Percentiles rank a stretch among this genome's conserved stretches.
Evolutionary conservation across 2,797 vertebrate species (phyloP).

Genomic region (Brachymystax lenok): DNA sequence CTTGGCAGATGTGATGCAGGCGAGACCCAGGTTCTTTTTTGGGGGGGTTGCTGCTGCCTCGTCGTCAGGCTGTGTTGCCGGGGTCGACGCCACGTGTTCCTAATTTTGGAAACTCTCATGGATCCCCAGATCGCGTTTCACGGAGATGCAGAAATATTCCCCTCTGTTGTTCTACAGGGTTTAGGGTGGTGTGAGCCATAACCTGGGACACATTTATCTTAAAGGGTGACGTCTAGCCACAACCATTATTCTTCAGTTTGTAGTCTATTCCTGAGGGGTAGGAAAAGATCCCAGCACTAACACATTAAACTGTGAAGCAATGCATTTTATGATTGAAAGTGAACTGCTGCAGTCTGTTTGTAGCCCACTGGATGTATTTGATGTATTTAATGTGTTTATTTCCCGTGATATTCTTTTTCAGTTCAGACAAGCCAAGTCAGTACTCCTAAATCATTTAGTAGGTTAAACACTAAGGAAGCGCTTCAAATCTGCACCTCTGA

Average conservation of each 20-base stretch:
- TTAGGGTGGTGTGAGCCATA: neutral
- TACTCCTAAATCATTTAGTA: neutral
- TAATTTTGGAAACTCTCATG: slow-evolving; percentile 73
- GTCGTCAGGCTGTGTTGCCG: slow-evolving; percentile 35
- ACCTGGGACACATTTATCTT: slow-evolving; percentile 6
- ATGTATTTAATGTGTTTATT: neutral
- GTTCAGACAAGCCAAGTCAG: neutral
- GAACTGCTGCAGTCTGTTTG: neutral
- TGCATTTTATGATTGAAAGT: neutral
- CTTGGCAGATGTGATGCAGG: slow-evolving; percentile 80
- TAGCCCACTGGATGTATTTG: neutral
- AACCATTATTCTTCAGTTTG: slow-evolving; percentile 2
- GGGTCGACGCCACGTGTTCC: slow-evolving; percentile 62
- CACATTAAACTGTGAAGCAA: neutral
- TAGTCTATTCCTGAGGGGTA: neutral
- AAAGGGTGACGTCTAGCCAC: neutral
- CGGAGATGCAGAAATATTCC: slow-evolving; percentile 41
- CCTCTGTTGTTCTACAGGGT: slow-evolving; percentile 46
- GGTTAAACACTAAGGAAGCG: slow-evolving; percentile 11
- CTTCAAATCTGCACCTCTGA: slow-evolving; percentile 21
- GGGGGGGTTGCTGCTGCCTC: slow-evolving; percentile 37
- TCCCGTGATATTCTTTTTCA: neutral
- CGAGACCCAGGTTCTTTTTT: slow-evolving; percentile 63
- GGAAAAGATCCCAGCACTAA: neutral
- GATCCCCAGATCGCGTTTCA: slow-evolving; percentile 60